A percentile compares a stretch with the other conserved stretches of the same genome.
These are phyloP conservation scores for Chlorodrepanis virens DNA, from an alignment of 2,113 vertebrate genomes.

Conservation along the genomic window DNA sequence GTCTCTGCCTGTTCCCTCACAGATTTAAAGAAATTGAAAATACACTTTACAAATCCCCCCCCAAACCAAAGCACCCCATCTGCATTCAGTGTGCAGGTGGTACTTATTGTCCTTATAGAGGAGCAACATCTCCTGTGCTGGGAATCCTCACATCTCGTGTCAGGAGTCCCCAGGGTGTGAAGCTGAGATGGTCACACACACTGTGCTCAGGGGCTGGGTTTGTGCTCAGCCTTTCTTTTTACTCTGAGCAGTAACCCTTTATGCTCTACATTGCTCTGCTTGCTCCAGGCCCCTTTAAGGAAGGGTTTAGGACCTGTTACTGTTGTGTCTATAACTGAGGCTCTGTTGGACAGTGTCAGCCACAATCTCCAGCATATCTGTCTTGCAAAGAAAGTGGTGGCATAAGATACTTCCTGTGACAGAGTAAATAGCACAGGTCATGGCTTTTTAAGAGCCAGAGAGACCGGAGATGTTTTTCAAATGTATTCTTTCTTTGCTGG, in stretches of 20 bases:
- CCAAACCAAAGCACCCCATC: not conserved
- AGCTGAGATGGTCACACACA: not conserved
- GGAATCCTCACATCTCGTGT: not conserved
- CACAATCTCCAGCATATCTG: not conserved
- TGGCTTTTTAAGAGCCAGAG: not conserved
- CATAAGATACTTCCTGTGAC: not conserved
- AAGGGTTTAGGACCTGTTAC: not conserved
- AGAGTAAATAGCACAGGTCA: not conserved
- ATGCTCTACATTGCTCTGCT: not conserved
- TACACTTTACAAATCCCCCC: not conserved
- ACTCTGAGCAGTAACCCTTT: not conserved
- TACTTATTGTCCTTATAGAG: not conserved
- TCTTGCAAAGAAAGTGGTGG: not conserved
- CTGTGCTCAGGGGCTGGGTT: not conserved
- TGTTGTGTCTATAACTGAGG: not conserved
- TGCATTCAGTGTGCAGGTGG: not conserved
- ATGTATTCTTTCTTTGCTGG: not conserved
- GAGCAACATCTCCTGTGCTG: not conserved
- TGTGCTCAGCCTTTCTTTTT: not conserved
- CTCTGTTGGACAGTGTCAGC: not conserved
- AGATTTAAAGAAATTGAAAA: not conserved
- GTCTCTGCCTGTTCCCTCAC: not conserved
- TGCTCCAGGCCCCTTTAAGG: not conserved
- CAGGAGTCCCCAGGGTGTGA: not conserved
- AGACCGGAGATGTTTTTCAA: not conserved